Conservation (phyloP, 2,888 invertebrate genomes). For the Dryobota labecula region DNA sequence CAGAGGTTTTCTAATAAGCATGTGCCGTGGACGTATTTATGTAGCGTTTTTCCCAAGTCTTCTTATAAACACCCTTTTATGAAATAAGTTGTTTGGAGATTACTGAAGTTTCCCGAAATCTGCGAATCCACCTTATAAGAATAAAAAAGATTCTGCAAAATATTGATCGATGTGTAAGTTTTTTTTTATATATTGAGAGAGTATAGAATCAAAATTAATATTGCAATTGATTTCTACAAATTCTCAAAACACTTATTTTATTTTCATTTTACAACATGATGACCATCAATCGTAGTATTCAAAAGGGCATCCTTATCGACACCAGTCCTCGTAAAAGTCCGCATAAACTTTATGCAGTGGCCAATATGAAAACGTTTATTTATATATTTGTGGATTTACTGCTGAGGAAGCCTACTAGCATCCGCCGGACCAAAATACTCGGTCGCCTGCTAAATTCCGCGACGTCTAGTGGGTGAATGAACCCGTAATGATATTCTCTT, state of each 20-base stretch:
- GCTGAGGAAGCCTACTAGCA: conserved; percentile 84
- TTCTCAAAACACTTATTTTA: conserved; percentile 13
- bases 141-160: too few species aligned
- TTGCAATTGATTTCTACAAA: conserved; percentile 1
- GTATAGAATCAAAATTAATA: not conserved
- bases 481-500: conserved; percentile 77
- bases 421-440: conserved; percentile 87
- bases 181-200: not conserved
- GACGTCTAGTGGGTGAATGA: conserved; percentile 88
- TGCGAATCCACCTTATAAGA: not conserved
- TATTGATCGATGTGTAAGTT: too few species aligned
- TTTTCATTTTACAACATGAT: conserved; percentile 27
- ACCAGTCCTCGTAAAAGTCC: conserved; percentile 78
- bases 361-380: conserved; percentile 81
- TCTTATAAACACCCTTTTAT: not conserved
- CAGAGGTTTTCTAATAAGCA: conserved; percentile 52
- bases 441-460: conserved; percentile 86
- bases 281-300: conserved; percentile 58
- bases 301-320: conserved; percentile 78
- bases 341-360: conserved; percentile 71
- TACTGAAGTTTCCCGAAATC: not conserved
- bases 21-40: conserved; percentile 9
- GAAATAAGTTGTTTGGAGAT: not conserved
- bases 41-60: not conserved
- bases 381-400: conserved; percentile 85